A percentile compares a stretch with the other conserved stretches of the same genome.
Conservation (phyloP, 2,113 vertebrate genomes). For the Pelecanus crispus region DNA sequence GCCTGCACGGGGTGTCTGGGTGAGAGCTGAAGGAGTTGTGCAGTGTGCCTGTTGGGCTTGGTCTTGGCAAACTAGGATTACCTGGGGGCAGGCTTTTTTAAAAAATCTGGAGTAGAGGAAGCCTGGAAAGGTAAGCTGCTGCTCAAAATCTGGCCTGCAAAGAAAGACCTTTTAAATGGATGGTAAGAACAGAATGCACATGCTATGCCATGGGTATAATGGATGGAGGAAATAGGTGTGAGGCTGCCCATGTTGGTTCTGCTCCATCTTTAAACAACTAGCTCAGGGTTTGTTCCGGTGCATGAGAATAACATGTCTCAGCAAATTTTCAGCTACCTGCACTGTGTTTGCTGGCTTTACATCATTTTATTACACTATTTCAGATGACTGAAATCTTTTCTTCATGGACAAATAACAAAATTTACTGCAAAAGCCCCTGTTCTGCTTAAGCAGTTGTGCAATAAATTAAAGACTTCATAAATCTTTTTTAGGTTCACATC, state of each 20-base stretch:
- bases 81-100: not conserved
- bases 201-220: not conserved
- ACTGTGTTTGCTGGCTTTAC: not conserved
- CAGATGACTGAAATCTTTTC: not conserved
- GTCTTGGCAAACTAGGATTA: not conserved
- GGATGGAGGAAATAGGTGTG: not conserved
- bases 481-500: not conserved
- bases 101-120: not conserved
- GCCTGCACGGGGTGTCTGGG: too few relatives aligned
- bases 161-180: not conserved
- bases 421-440: not conserved
- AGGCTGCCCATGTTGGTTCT: not conserved
- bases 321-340: not conserved
- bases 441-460: not conserved
- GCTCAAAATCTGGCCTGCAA: not conserved
- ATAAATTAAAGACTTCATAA: not conserved
- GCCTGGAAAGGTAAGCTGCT: not conserved
- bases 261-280: not conserved
- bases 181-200: not conserved
- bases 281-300: not conserved
- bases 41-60: rapidly evolving
- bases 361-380: not conserved
- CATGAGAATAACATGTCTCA: rapidly evolving
- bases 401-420: not conserved
- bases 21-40: not conserved